Conservation (phyloP, 2,797 vertebrate species). For the Leptodactylus fallax region DNA sequence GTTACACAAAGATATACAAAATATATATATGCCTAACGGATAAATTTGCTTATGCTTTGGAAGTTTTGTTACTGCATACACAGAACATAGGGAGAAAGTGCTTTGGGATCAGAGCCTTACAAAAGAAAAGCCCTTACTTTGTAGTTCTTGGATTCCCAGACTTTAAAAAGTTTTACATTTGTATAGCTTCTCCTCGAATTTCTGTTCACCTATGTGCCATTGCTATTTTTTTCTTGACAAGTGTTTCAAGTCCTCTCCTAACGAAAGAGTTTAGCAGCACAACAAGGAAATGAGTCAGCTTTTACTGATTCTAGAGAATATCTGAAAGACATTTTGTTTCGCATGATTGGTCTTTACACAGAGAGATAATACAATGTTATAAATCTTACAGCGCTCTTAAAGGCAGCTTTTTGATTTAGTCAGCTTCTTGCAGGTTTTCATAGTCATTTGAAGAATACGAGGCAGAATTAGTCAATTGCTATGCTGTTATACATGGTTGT, state of each 20-base stretch:
- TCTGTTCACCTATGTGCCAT: background rate
- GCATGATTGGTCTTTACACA: constrained; percentile 52
- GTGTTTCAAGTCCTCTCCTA: constrained; percentile 25
- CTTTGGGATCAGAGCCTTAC: background rate
- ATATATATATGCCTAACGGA: too few relatives aligned
- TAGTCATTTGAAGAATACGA: constrained; percentile 5
- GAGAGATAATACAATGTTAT: constrained; percentile 48
- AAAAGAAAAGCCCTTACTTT: background rate
- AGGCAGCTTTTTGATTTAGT: constrained; percentile 43
- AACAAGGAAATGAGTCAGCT: constrained; percentile 47
- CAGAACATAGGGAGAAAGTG: too few relatives aligned
- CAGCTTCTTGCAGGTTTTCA: constrained; percentile 17
- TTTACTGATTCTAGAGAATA: constrained; percentile 16
- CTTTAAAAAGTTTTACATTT: background rate
- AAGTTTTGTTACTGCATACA: too few relatives aligned
- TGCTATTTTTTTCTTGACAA: background rate
- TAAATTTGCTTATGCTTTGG: too few relatives aligned
- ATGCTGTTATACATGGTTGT: background rate
- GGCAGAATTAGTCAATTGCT: background rate
- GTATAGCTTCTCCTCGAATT: background rate
- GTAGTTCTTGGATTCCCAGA: background rate
- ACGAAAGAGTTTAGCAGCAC: constrained; percentile 30
- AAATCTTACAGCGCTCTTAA: constrained; percentile 45
- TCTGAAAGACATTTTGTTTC: constrained; percentile 51
- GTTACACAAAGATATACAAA: too few relatives aligned